Conservation (phyloP, 2,888 invertebrate genomes). For the Deilephila elpenor region DNA sequence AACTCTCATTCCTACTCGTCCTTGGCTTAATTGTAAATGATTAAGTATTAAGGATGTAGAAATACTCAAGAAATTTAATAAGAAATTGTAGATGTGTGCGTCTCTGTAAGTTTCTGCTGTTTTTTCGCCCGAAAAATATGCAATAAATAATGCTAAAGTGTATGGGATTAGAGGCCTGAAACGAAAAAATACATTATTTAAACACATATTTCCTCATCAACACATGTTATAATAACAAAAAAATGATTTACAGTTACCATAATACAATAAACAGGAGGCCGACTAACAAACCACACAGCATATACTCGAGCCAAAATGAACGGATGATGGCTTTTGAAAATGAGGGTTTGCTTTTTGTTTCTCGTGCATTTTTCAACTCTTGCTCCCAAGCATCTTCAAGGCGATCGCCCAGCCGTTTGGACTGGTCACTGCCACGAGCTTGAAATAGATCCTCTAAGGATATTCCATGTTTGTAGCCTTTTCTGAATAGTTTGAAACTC, state of each 20-base stretch:
- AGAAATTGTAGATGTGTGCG: slow-evolving; percentile 88
- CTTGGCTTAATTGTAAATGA: slow-evolving; percentile 82
- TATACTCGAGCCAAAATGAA: slow-evolving; percentile 86
- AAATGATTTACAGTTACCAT: slow-evolving; percentile 73
- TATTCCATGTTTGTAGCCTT: slow-evolving; percentile 86
- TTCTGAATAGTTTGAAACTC: slow-evolving; percentile 86
- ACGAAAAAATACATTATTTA: slow-evolving; percentile 36
- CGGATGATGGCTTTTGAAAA: slow-evolving; percentile 84
- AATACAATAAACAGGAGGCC: slow-evolving; percentile 84
- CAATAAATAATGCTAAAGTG: slow-evolving; percentile 86
- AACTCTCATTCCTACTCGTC: slow-evolving; percentile 90
- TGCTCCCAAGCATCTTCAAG: slow-evolving; percentile 87
- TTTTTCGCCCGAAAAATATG: slow-evolving; percentile 84
- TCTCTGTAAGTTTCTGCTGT: slow-evolving; percentile 75
- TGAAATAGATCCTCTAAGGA: slow-evolving; percentile 88
- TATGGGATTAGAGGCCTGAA: slow-evolving; percentile 86
- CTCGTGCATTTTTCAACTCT: slow-evolving; percentile 80
- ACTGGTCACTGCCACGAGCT: slow-evolving; percentile 85
- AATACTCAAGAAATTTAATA: slow-evolving; percentile 85
- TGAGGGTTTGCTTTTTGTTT: slow-evolving; percentile 83
- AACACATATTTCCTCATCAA: neutral
- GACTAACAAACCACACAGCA: slow-evolving; percentile 84
- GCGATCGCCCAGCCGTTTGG: slow-evolving; percentile 86
- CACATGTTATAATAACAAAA: neutral
- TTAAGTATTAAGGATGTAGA: slow-evolving; percentile 87